phyloP scores from a whole-genome alignment of 2,113 vertebrate species.

The Athene noctua region DNA sequence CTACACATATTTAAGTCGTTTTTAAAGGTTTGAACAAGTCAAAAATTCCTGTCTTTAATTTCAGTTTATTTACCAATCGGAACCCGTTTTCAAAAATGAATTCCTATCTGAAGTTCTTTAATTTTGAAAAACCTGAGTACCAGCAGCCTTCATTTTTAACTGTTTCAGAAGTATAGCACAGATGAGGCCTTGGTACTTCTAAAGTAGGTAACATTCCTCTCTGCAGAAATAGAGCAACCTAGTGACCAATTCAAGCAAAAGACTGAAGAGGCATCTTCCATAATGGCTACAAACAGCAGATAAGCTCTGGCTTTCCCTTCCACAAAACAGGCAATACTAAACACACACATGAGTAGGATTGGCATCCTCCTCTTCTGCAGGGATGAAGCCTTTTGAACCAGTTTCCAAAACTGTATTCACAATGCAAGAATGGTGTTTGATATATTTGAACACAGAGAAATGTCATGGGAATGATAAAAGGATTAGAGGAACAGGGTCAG shows the following conservation, averaged over 20 bases:
- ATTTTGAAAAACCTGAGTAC: not conserved
- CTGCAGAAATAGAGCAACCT: not conserved
- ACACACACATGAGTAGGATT: not conserved
- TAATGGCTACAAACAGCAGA: not conserved
- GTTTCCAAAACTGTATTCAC: accelerated
- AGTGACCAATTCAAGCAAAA: not conserved
- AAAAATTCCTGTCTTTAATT: not conserved
- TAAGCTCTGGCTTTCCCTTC: not conserved
- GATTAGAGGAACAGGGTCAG: not conserved
- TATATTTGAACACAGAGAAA: not conserved
- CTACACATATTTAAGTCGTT: not conserved
- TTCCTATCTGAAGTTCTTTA: not conserved
- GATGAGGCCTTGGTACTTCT: not conserved
- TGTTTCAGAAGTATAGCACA: not conserved
- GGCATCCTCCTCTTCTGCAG: not conserved
- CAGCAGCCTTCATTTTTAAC: not conserved
- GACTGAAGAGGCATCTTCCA: not conserved
- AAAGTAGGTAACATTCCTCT: not conserved
- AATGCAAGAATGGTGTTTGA: not conserved
- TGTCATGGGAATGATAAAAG: not conserved
- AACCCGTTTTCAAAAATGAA: not conserved
- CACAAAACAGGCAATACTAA: not conserved
- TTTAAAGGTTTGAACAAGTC: not conserved
- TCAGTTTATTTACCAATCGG: not conserved
- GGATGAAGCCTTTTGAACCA: not conserved